Base-by-base conservation (phyloP, 2,888 invertebrate genomes). In the Acronicta psi region DNA sequence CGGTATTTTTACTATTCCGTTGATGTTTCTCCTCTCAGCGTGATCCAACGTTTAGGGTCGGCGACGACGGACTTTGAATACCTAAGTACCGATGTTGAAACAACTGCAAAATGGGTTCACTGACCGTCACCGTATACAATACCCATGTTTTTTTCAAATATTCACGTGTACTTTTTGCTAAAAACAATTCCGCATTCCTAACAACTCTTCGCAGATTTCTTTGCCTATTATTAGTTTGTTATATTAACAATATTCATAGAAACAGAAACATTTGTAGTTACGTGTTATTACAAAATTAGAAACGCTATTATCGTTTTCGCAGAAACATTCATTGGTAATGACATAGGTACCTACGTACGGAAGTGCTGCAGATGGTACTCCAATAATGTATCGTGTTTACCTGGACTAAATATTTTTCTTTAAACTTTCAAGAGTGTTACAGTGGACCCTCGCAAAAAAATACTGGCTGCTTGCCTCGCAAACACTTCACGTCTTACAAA, bases 271-370 rank as follows among this genome's bases (percentile, higher is more conserved):
- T 40, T 68, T 65, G 53, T 67, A 56, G 55, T 59, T 65, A 69
- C 61, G 59, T 59, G 49, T 49, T 69, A 55, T 58, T 57, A 70
- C 61, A 62, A 50, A 65, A 73, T 76, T 73, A 70, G 73, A 70
- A 16, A 60, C 25, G 70, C 60, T 56, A 58, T 64, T 59, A 75
- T 49, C 50, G 57, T 59, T 57, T 57, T 51, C 43, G 51, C 40
- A 18, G 59, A 56, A 61, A 53, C 45, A 60, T 61, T 50, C n/a
- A 51, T 59, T 37, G 49, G 57, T 66, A 52, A 61, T 57, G 69
- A 62, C 62, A 68, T 46, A 49, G 47, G 47, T 64, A 36, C 20
- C 37, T 54, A 37, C 40, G 46, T 29, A 45, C 14, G 43, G 50
- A 54, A 71, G 42, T 46, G 17, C 36, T 52, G 46, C 71, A 59